Conservation (phyloP, 92 coral and sea anemone species). For the Phenganax stokvisi region DNA sequence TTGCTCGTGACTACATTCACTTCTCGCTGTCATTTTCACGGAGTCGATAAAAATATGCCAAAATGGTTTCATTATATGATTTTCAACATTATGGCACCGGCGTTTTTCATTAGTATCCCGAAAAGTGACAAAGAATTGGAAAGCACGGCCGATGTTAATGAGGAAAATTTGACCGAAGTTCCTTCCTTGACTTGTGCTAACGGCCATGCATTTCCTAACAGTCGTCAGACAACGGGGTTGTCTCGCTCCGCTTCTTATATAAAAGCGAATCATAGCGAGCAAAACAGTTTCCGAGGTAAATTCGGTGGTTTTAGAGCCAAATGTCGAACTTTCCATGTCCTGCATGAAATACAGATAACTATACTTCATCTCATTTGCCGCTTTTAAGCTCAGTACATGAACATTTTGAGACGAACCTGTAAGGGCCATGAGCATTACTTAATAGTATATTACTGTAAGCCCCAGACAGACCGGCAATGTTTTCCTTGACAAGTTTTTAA, state of each 20-base stretch:
- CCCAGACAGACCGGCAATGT: too few relatives aligned
- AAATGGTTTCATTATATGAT: constrained; percentile 51
- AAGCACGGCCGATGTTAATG: neutral
- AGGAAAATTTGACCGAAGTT: neutral
- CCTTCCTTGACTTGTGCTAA: constrained; percentile 19
- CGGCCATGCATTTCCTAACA: constrained; percentile 33
- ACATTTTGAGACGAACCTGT: too few relatives aligned
- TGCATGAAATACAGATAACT: too few relatives aligned
- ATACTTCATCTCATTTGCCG: too few relatives aligned
- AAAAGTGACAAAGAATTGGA: neutral
- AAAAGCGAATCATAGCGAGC: neutral
- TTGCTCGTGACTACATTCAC: constrained; percentile 76
- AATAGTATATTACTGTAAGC: too few relatives aligned
- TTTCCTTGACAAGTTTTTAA: too few relatives aligned
- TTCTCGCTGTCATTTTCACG: constrained; percentile 66
- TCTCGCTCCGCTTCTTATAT: constrained; percentile 17
- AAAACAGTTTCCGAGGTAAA: neutral
- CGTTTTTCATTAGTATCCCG: constrained; percentile 27
- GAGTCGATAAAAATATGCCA: constrained; percentile 56
- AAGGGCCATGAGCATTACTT: too few relatives aligned
- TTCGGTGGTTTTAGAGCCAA: neutral
- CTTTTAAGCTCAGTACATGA: too few relatives aligned
- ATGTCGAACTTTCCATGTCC: too few relatives aligned
- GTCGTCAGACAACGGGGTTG: neutral
- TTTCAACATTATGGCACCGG: constrained; percentile 51